Evolutionary conservation across 2,888 invertebrate species (phyloP).

Genomic region (Euplagia quadripunctaria): DNA sequence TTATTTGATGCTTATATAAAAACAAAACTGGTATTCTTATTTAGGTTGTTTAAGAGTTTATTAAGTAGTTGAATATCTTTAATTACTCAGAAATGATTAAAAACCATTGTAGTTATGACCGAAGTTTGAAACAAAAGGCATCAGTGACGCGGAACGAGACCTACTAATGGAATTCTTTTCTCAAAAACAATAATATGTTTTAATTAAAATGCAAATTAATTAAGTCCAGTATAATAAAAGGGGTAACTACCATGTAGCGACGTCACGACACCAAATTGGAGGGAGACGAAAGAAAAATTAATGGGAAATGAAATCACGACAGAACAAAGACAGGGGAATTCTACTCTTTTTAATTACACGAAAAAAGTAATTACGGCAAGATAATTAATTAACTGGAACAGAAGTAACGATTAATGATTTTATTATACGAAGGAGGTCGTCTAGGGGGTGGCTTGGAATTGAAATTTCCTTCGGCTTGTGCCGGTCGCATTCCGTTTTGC

Average conservation of each 20-base stretch:
- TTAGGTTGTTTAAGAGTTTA: no score
- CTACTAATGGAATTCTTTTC: conserved; percentile 65
- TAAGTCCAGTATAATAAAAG: conserved; percentile 85
- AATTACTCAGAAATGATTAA: conserved; percentile 40
- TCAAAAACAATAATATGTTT: conserved; percentile 80
- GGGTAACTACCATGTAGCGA: conserved; percentile 83
- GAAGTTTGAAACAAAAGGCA: conserved; percentile 54
- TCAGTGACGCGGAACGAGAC: conserved; percentile 55
- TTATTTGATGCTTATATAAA: background rate
- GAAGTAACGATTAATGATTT: conserved; percentile 88
- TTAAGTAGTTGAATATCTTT: conserved; percentile 29
- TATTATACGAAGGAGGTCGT: conserved; percentile 86
- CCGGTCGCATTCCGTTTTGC: conserved; percentile 72
- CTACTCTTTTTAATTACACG: conserved; percentile 88
- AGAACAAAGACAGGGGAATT: conserved; percentile 87
- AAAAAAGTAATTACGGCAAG: conserved; percentile 87
- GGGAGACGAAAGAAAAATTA: conserved; percentile 88
- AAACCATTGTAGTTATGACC: conserved; percentile 38
- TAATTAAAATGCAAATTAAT: conserved; percentile 86
- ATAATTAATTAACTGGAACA: conserved; percentile 88
- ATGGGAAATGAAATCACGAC: conserved; percentile 87
- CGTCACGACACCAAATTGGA: conserved; percentile 88
- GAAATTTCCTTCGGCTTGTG: conserved; percentile 78
- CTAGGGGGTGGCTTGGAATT: conserved; percentile 74
- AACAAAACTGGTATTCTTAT: background rate